Evolutionary conservation across 2,113 vertebrate species (phyloP).

Genomic region (Stigmatopora nigra): DNA sequence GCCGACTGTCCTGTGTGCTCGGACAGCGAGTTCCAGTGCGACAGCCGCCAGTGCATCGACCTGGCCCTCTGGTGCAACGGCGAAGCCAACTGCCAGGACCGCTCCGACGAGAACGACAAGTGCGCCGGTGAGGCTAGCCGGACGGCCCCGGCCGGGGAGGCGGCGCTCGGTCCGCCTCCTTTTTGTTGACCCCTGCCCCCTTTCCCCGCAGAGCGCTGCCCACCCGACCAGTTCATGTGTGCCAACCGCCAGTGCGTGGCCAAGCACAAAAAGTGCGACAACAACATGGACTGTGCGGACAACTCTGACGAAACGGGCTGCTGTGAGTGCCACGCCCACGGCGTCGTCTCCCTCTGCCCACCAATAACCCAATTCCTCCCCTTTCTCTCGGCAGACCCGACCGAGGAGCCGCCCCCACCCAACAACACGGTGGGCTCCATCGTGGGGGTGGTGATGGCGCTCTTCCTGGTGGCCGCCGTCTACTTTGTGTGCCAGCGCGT

Average conservation of each 20-base stretch:
- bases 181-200: neutral
- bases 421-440: slow-evolving; percentile 90
- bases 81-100: slow-evolving; percentile 90
- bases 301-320: slow-evolving; percentile 90
- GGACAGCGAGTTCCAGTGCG: slow-evolving; percentile 86
- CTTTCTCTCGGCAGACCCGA: slow-evolving; percentile 71
- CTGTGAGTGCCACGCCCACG: slow-evolving; percentile 71
- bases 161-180: no score
- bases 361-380: neutral
- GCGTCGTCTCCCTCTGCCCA: slow-evolving; percentile 1
- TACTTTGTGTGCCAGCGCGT: slow-evolving; percentile 96
- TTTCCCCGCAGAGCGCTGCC: slow-evolving; percentile 73
- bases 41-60: slow-evolving; percentile 90
- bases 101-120: slow-evolving; percentile 82
- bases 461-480: slow-evolving; percentile 88
- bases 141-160: neutral
- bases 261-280: slow-evolving; percentile 93
- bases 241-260: slow-evolving; percentile 87
- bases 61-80: slow-evolving; percentile 81
- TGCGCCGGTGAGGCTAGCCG: slow-evolving; percentile 77
- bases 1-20: slow-evolving; percentile 90
- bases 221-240: slow-evolving; percentile 86
- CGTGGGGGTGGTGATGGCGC: slow-evolving; percentile 86
- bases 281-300: slow-evolving; percentile 88
- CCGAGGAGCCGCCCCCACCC: slow-evolving; percentile 84